Evolutionary conservation across 2,888 invertebrate genomes (phyloP), one percentile per base, ranked within the genome.

Genomic region (Drosophila incognita): DNA sequence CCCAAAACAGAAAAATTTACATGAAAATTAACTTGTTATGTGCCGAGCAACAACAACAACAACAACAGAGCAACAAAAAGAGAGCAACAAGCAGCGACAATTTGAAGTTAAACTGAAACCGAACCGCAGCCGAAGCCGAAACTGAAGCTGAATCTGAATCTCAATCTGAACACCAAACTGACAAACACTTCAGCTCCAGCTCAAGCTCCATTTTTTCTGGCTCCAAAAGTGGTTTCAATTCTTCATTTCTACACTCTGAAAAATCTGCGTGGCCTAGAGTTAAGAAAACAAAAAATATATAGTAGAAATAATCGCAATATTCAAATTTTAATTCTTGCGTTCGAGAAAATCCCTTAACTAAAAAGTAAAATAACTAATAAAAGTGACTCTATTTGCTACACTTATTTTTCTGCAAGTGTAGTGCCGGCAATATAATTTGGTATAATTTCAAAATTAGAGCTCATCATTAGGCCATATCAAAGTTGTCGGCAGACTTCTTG

Each of bases 11-110:
- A 81, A 89, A 89, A 89, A 87, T 88, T 87, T 88, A 88, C 88
- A 88, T 89, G 76, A 83, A 88, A 88, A 88, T 88, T 89, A 87
- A 87, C 86, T 88, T 89, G 88, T 89, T 88, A 83, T 85, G 68
- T 69, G 81, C 57, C 71, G 61, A 63, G 51, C 63, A 74, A 68
- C 65, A 79, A 58, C 60, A 63, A 56, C 35, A 72, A 53, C 64
- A 62, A 65, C 35, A 72, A 53, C 64, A 62, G 13, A 46, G 18
- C 53, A 38, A 38, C 27, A 33, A 53, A 33, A 57, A 56, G n/a
- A 69, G 58, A 71, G 66, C 62, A 66, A 53, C 72, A 64, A 49
- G 48, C 59, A 69, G 62, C 76, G 71, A 78, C 74, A 81, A 73
- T 78, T 81, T 69, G 35, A 74, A 70, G 51, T 56, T 61, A 63